Evolutionary conservation across 1,140 invertebrate species (phyloP).

Genomic region (Drosophila miranda): DNA sequence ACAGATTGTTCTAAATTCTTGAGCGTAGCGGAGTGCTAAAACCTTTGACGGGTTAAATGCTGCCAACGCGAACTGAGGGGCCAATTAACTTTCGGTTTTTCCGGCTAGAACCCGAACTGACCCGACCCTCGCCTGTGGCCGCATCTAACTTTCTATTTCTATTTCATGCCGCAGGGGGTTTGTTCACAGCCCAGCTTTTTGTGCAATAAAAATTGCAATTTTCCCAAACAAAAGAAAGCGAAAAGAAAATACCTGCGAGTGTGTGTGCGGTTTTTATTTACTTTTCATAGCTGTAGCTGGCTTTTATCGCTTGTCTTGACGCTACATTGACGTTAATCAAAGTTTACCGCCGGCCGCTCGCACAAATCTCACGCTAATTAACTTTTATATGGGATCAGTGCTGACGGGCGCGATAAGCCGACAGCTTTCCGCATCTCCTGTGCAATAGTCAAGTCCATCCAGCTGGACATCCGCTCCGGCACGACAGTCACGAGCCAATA

Average conservation of each 20-base stretch:
- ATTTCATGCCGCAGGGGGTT: slow-evolving; percentile 66
- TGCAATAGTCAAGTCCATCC: background rate
- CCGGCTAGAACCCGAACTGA: slow-evolving; percentile 26
- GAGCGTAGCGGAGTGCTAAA: slow-evolving; percentile 20
- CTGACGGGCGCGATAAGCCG: slow-evolving; percentile 51
- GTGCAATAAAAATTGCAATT: slow-evolving; percentile 75
- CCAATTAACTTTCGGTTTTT: slow-evolving; percentile 65
- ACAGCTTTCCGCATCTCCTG: slow-evolving; percentile 34
- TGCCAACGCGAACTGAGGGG: background rate
- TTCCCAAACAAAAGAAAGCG: slow-evolving; percentile 73
- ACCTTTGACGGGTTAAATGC: slow-evolving; percentile 37
- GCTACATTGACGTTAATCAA: slow-evolving; percentile 61
- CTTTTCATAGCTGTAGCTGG: slow-evolving; percentile 22
- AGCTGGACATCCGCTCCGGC: slow-evolving; percentile 34
- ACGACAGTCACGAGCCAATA: slow-evolving; percentile 44
- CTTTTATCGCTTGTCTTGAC: slow-evolving; percentile 48
- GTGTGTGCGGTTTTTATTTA: slow-evolving; percentile 34
- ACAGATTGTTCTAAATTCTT: slow-evolving; percentile 42
- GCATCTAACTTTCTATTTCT: slow-evolving; percentile 69
- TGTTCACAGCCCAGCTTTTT: slow-evolving; percentile 29
- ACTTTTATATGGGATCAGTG: slow-evolving; percentile 61
- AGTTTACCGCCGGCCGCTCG: slow-evolving; percentile 42
- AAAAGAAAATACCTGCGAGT: slow-evolving; percentile 46
- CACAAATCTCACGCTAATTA: slow-evolving; percentile 76
- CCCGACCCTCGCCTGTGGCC: background rate